phyloP scores from a whole-genome alignment of 2,797 vertebrate genomes.

The Hafferia zeledoni region DNA sequence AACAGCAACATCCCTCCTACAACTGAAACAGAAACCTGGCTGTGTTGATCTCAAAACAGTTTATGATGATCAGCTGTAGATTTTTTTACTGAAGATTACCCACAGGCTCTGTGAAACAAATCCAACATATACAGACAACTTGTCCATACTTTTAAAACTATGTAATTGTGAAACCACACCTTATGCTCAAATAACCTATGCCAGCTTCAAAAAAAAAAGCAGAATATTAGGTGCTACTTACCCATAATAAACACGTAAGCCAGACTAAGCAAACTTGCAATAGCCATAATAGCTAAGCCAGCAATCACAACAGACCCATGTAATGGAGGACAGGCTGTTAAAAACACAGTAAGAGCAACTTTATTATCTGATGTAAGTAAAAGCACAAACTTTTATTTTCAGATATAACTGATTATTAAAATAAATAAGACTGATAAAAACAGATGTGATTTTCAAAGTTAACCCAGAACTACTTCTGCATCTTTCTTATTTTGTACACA shows the following conservation, averaged over 20 bases:
- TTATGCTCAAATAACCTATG: background rate
- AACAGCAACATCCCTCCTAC: background rate
- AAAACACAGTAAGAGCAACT: slow-evolving; percentile 25
- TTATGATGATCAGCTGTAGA: background rate
- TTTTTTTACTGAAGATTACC: background rate
- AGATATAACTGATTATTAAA: background rate
- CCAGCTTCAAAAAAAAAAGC: background rate
- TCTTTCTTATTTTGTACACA: background rate
- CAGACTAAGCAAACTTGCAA: slow-evolving; percentile 75
- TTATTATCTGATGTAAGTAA: background rate
- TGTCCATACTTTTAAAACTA: background rate
- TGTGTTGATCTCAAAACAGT: background rate
- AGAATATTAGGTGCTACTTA: slow-evolving; percentile 70
- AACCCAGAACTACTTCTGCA: background rate
- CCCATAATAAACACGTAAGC: slow-evolving; percentile 76
- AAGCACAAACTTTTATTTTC: background rate
- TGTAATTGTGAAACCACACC: background rate
- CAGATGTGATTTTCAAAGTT: background rate
- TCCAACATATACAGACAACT: background rate
- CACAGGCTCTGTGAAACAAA: background rate
- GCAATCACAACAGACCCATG: slow-evolving; percentile 74
- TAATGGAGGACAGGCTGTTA: slow-evolving; percentile 69
- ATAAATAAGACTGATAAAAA: background rate
- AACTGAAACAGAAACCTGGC: background rate
- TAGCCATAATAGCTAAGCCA: slow-evolving; percentile 76